Percentiles rank a stretch among this genome's conserved stretches.
Conservation (phyloP, 1,140 invertebrate genomes). For the Drosophila parvula region DNA sequence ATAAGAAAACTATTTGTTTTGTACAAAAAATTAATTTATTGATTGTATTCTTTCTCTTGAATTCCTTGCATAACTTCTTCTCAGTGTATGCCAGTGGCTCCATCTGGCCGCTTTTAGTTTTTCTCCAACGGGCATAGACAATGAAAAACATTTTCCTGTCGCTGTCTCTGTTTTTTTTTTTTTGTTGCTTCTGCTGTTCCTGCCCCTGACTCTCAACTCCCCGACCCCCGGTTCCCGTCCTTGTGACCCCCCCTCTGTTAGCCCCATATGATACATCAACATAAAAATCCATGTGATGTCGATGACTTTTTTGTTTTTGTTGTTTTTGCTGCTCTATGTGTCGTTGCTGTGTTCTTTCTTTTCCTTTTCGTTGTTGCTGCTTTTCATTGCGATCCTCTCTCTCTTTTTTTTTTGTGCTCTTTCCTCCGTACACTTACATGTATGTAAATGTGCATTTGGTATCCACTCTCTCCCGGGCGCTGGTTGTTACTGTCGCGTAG, state of each 20-base stretch:
- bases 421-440: constrained; percentile 24
- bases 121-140: constrained; percentile 68
- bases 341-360: constrained; percentile 39
- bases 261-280: constrained; percentile 48
- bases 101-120: constrained; percentile 53
- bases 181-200: constrained; percentile 12
- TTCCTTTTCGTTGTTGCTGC: constrained; percentile 30
- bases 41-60: too few species aligned
- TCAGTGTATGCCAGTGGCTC: constrained; percentile 11
- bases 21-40: too few species aligned
- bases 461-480: constrained; percentile 28
- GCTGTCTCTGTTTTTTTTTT: constrained; percentile 32
- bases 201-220: constrained; percentile 11
- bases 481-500: constrained; percentile 36
- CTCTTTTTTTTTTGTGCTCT: constrained; percentile 12
- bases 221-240: constrained; percentile 19
- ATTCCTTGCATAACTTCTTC: too few species aligned
- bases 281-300: constrained; percentile 76
- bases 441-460: constrained; percentile 72
- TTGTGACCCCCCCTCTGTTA: constrained; percentile 11
- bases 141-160: constrained; percentile 80
- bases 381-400: constrained; percentile 40
- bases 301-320: constrained; percentile 71
- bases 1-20: too few species aligned
- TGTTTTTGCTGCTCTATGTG: constrained; percentile 50